Evolutionary conservation across 2,888 invertebrate species (phyloP).

Genomic region (Brachyptera risi): DNA sequence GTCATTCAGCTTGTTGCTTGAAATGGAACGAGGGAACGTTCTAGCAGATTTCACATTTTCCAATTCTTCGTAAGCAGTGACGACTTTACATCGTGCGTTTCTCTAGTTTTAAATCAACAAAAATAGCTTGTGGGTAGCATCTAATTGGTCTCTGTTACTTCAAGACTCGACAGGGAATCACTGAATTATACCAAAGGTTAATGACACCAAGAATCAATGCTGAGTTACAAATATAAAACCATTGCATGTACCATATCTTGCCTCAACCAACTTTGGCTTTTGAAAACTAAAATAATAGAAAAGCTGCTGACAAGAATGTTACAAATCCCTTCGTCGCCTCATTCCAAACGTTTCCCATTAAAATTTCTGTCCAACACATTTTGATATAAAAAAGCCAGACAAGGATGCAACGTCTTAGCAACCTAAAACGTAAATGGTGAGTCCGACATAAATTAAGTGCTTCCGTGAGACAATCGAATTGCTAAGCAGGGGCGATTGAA

Average conservation of each 20-base stretch:
- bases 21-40: slow-evolving; percentile 5
- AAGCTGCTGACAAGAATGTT: slow-evolving; percentile 25
- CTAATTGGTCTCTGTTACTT: neutral
- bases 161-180: neutral
- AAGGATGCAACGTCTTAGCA: slow-evolving; percentile 17
- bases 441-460: neutral
- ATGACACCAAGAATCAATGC: slow-evolving; percentile 1
- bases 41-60: slow-evolving; percentile 3
- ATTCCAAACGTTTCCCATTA: neutral
- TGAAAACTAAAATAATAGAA: slow-evolving; percentile 15
- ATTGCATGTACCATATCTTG: slow-evolving; percentile 4
- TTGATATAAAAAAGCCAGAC: slow-evolving; percentile 13
- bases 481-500: slow-evolving; percentile 18
- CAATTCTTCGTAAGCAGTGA: neutral
- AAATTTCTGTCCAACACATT: slow-evolving; percentile 9
- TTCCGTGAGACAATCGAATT: slow-evolving; percentile 17
- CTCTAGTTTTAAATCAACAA: neutral
- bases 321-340: slow-evolving; percentile 7
- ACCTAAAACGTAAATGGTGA: slow-evolving; percentile 4
- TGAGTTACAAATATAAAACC: neutral
- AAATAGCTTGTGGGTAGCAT: neutral
- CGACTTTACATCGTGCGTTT: neutral
- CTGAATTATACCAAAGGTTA: neutral
- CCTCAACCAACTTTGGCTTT: slow-evolving; percentile 17
- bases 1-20: slow-evolving; percentile 4